A percentile compares a stretch with the other conserved stretches of the same genome.
phyloP scores from a whole-genome alignment of 2,888 invertebrate genomes.

The Zaprionus obscuricornis region DNA sequence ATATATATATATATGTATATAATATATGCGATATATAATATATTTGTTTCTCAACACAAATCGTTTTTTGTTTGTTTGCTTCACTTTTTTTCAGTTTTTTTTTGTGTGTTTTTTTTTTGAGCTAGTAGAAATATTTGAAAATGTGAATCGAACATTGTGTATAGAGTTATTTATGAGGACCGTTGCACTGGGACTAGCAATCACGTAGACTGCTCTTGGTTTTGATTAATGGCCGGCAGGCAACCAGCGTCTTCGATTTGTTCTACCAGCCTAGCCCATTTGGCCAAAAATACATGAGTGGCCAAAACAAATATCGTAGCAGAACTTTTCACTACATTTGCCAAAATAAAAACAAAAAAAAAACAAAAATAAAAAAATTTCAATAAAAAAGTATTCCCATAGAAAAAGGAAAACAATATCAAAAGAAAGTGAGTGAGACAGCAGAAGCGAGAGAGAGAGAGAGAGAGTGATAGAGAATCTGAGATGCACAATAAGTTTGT shows the following conservation, averaged over 20 bases:
- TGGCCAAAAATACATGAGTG: slow-evolving; percentile 38
- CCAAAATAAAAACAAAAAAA: slow-evolving; percentile 32
- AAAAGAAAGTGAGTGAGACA: background rate
- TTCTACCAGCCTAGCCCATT: slow-evolving; percentile 3
- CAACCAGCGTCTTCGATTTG: slow-evolving; percentile 55
- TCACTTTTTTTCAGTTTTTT: slow-evolving; percentile 6
- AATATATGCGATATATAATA: slow-evolving; percentile 26
- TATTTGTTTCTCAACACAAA: slow-evolving; percentile 49
- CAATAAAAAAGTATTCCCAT: slow-evolving; percentile 24
- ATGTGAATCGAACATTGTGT: slow-evolving; percentile 6
- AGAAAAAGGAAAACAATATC: slow-evolving; percentile 11
- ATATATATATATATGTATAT: slow-evolving; percentile 9
- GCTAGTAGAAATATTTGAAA: background rate
- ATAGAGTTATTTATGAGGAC: slow-evolving; percentile 63
- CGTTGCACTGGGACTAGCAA: slow-evolving; percentile 47
- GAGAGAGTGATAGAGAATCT: slow-evolving; percentile 46
- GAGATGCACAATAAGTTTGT: no score
- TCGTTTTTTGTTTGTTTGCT: slow-evolving; percentile 26
- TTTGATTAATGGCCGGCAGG: slow-evolving; percentile 68
- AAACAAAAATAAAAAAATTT: slow-evolving; percentile 23
- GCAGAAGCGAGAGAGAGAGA: no score
- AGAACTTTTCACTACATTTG: slow-evolving; percentile 62
- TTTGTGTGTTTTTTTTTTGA: slow-evolving; percentile 4
- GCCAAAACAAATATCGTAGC: slow-evolving; percentile 44
- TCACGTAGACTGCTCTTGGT: slow-evolving; percentile 56